Evolutionary conservation across 2,113 vertebrate species (phyloP), one percentile per base, ranked within the genome.

Genomic region (Hassar affinis): DNA sequence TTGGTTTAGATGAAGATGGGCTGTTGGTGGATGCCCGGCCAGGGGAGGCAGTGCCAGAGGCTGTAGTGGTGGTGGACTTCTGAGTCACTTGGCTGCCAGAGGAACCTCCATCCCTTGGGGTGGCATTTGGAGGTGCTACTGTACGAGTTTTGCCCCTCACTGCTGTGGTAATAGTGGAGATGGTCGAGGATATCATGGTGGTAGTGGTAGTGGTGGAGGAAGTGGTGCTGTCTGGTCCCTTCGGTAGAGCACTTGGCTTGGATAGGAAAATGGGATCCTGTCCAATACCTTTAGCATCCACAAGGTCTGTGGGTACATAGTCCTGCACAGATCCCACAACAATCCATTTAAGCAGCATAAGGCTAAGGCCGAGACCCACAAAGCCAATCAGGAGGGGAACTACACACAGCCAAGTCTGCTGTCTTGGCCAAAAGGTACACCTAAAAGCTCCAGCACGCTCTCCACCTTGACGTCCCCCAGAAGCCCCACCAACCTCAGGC

Each of bases 321-420:
- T 98, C 97, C 92, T 95, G 91, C 78, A 97, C 97, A 49, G 97
- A 96, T 78, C 97, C 97, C 75, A 97, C 96, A 78, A 98, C 95
- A 85, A 98, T 98, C 97, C 97, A 98, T 92, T 97, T 96, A 89
- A 98, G 92, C 45, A 98, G 92, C 97, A 98, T 97, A 61, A 98
- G 92, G 90, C 97, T 98, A 86, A 98, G 93, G 87, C 96, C 97
- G 76, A 98, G 92, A 87, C 97, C 97, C 59, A 97, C 93, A 88
- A 96, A 96, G 62, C 97, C 97, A 81, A 98, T 98, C 82, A 97
- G 94, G 12, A 98, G 95, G 14, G 97, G 97, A 74, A 97, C 96
- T 84, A 94, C 95, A 87, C 96, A 97, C 82, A 97, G 91, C 96
- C 96, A 97, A 88, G 96, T 97, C 92, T 98, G 96, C 92, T 97